Conservation (phyloP, 1,140 invertebrate species). For the Bombus haemorrhoidalis region DNA sequence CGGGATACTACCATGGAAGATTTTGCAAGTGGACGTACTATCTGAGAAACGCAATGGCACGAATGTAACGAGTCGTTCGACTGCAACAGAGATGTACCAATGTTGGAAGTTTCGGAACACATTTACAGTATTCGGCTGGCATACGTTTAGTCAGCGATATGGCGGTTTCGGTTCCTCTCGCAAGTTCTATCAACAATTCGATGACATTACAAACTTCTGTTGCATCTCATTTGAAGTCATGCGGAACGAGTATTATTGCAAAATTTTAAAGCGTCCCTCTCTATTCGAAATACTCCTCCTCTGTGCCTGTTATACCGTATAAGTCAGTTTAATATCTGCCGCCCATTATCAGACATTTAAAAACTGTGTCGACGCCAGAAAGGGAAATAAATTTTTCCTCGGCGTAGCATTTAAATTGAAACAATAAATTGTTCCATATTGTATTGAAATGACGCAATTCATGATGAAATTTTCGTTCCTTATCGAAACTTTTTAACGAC, state of each 20-base stretch:
- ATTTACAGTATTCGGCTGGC: slow-evolving; percentile 20
- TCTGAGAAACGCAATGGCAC: slow-evolving; percentile 15
- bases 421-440: background rate
- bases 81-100: slow-evolving; percentile 17
- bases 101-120: slow-evolving; percentile 28
- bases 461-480: background rate
- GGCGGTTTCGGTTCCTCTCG: background rate
- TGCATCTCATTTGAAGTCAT: background rate
- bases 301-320: background rate
- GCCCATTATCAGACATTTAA: background rate
- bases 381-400: background rate
- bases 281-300: background rate
- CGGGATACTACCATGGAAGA: background rate
- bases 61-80: slow-evolving; percentile 8
- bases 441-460: background rate
- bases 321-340: background rate
- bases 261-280: background rate
- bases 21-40: background rate
- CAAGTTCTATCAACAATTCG: slow-evolving; percentile 40
- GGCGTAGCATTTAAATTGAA: background rate
- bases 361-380: background rate
- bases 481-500: background rate
- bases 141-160: slow-evolving; percentile 20
- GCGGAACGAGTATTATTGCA: background rate
- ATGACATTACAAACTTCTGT: slow-evolving; percentile 7